phyloP scores from a whole-genome alignment of 2,113 vertebrate genomes.

The Chaenocephalus aceratus region DNA sequence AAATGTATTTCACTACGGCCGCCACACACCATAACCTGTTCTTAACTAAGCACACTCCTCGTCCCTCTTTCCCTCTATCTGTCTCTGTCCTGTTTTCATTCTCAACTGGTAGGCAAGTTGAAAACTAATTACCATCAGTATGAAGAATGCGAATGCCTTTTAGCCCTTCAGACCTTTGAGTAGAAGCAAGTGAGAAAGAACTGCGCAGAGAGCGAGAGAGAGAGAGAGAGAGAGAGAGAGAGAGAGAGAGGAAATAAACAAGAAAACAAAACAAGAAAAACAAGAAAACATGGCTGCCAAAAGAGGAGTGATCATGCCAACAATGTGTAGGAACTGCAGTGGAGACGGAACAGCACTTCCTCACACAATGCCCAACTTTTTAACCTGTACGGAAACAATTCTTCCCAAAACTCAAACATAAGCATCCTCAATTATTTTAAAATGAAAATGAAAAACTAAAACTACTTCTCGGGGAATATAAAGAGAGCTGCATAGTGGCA shows the following conservation, averaged over 20 bases:
- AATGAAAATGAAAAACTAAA: too few species aligned
- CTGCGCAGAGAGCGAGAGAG: neutral
- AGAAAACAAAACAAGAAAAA: too few species aligned
- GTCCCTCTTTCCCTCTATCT: neutral
- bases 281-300: too few species aligned
- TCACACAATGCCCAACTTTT: too few species aligned
- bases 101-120: neutral
- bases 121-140: constrained; percentile 6
- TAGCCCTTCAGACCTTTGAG: constrained; percentile 40
- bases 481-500: too few species aligned
- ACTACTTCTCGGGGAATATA: too few species aligned
- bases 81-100: constrained; percentile 5
- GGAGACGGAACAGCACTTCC: too few species aligned
- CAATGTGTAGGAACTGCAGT: too few species aligned
- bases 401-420: too few species aligned
- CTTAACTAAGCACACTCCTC: constrained; percentile 8
- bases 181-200: neutral
- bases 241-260: neutral
- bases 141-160: constrained; percentile 42
- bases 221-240: neutral
- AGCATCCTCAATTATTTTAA: too few species aligned
- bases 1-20: neutral
- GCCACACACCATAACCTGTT: constrained; percentile 23
- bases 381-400: too few species aligned
- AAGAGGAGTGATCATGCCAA: too few species aligned